Evolutionary conservation across 1,140 invertebrate genomes (phyloP).

Genomic region (Panagrolaimus sp.): DNA sequence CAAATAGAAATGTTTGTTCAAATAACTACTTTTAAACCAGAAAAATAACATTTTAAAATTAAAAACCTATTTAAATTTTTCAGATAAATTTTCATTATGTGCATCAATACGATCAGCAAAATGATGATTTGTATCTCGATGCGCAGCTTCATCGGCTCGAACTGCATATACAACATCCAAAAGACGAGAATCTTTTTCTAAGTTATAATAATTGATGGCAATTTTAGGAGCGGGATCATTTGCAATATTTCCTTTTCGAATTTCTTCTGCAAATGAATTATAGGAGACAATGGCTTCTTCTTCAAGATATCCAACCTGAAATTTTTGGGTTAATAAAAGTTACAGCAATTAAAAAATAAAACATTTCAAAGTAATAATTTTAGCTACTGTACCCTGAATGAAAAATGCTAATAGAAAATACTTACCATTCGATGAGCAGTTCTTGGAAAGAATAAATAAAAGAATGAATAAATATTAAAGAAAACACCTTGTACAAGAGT

Average conservation of each 20-base stretch:
- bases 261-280: slow-evolving; percentile 58
- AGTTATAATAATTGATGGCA: slow-evolving; percentile 59
- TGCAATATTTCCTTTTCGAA: slow-evolving; percentile 33
- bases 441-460: slow-evolving; percentile 58
- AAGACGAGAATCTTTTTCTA: slow-evolving; percentile 42
- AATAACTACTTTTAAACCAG: too few species aligned
- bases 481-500: slow-evolving; percentile 59
- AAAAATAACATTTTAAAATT: too few species aligned
- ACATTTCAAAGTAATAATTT: too few species aligned
- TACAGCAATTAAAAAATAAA: too few species aligned
- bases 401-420: background rate
- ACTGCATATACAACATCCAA: slow-evolving; percentile 24
- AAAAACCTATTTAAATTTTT: too few species aligned
- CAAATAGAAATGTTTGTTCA: too few species aligned
- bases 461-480: slow-evolving; percentile 58
- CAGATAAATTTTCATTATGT: too few species aligned
- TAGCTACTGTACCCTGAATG: too few species aligned
- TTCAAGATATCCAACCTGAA: slow-evolving; percentile 60
- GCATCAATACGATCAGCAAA: slow-evolving; percentile 19
- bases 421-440: slow-evolving; percentile 59
- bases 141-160: slow-evolving; percentile 23
- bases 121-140: slow-evolving; percentile 25
- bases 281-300: slow-evolving; percentile 62
- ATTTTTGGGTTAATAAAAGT: too few species aligned
- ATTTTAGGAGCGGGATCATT: slow-evolving; percentile 56